Conservation (phyloP, 2,113 vertebrate species). For the Sceloporus undulatus region DNA sequence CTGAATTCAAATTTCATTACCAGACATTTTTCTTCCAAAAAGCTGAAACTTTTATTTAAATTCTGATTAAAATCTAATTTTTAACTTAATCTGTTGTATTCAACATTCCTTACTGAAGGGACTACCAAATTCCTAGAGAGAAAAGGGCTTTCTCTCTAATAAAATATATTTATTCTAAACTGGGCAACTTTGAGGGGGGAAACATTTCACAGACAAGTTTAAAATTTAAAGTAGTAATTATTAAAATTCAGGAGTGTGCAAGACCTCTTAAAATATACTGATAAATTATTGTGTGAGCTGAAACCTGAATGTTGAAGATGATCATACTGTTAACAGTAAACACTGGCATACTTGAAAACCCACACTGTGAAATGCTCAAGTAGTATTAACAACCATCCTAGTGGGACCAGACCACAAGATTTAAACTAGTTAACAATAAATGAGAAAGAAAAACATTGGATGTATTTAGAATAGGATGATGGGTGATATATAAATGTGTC, state of each 20-base stretch:
- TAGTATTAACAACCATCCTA: too few species aligned
- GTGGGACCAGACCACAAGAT: too few species aligned
- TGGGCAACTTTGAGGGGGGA: neutral
- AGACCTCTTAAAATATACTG: too few species aligned
- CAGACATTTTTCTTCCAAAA: neutral
- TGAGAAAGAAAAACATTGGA: too few species aligned
- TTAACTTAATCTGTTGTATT: neutral
- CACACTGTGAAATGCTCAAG: too few species aligned
- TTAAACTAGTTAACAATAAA: too few species aligned
- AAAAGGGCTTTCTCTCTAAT: neutral
- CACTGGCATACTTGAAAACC: too few species aligned
- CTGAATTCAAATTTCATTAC: neutral
- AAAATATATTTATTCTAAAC: neutral
- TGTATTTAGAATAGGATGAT: too few species aligned
- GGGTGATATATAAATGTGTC: too few species aligned
- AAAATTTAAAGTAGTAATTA: neutral
- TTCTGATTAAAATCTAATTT: neutral
- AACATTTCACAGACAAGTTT: neutral
- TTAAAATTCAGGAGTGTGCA: neutral
- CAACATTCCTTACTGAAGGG: neutral
- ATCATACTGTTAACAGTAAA: too few species aligned
- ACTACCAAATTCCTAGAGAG: neutral
- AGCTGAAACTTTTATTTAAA: neutral
- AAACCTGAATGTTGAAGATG: too few species aligned
- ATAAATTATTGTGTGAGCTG: too few species aligned